These are phyloP conservation scores for Stenopsyche tienmushanensis DNA, from an alignment of 1,140 invertebrate genomes.

Conservation along the genomic window DNA sequence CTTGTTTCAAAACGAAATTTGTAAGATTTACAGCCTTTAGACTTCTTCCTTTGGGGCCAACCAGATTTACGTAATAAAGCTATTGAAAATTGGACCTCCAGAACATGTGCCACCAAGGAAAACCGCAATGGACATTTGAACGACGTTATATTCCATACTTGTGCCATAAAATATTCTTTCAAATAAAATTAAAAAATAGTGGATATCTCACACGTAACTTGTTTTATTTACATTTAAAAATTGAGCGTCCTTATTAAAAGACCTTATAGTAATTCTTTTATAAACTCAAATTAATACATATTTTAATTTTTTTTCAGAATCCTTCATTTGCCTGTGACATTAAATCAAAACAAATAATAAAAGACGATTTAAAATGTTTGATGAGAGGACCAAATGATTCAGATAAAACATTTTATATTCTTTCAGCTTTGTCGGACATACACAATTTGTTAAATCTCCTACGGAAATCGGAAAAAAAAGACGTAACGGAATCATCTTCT, in stretches of 20 bases:
- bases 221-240: background rate
- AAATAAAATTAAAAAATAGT: too few species aligned
- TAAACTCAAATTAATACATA: background rate
- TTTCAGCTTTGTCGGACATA: slow-evolving; percentile 63
- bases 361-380: slow-evolving; percentile 52
- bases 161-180: too few species aligned
- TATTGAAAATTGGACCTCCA: too few species aligned
- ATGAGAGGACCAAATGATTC: slow-evolving; percentile 51
- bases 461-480: slow-evolving; percentile 44
- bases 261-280: background rate
- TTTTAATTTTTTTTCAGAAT: slow-evolving; percentile 46
- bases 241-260: background rate
- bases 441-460: slow-evolving; percentile 56
- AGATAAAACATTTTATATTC: slow-evolving; percentile 53
- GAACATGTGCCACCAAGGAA: too few species aligned
- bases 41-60: too few species aligned
- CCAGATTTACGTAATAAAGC: too few species aligned
- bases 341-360: slow-evolving; percentile 46
- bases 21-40: too few species aligned
- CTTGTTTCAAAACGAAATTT: too few species aligned
- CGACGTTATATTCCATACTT: too few species aligned
- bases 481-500: slow-evolving; percentile 48
- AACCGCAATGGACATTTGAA: too few species aligned
- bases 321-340: slow-evolving; percentile 47
- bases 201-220: too few species aligned